phyloP scores from a whole-genome alignment of 2,113 vertebrate genomes.

The Apodemus speciosus region DNA sequence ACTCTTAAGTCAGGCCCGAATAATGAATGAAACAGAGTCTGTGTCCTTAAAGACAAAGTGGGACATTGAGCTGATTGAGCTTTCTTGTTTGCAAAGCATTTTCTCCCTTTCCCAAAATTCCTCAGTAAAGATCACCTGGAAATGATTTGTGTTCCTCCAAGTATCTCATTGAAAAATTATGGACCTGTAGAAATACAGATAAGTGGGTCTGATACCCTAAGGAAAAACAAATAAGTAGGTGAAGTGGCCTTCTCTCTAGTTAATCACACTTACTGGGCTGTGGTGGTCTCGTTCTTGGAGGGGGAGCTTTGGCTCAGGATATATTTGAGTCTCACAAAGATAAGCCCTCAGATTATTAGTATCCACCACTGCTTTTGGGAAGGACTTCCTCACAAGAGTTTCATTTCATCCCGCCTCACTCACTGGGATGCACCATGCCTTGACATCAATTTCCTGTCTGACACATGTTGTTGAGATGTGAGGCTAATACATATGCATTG shows the following conservation, averaged over 20 bases:
- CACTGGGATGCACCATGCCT: background rate
- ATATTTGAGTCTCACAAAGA: background rate
- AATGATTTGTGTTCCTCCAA: slow-evolving; percentile 61
- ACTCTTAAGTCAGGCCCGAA: slow-evolving; percentile 62
- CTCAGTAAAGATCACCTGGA: slow-evolving; percentile 18
- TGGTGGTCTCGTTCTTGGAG: background rate
- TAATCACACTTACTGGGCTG: background rate
- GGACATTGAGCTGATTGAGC: slow-evolving; percentile 65
- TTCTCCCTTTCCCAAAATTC: background rate
- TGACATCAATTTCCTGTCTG: slow-evolving; percentile 58
- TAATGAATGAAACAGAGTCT: slow-evolving; percentile 64
- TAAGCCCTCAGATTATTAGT: slow-evolving; percentile 18
- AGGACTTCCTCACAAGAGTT: background rate
- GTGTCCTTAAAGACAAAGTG: slow-evolving; percentile 62
- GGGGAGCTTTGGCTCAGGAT: background rate
- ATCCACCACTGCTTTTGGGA: background rate
- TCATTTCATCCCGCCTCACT: background rate
- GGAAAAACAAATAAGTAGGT: slow-evolving; percentile 13
- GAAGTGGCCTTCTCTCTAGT: slow-evolving; percentile 1
- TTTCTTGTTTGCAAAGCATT: slow-evolving; percentile 67
- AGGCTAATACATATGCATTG: background rate
- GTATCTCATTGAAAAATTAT: slow-evolving; percentile 67
- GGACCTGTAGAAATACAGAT: slow-evolving; percentile 5
- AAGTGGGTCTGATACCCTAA: slow-evolving; percentile 23
- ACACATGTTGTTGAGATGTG: slow-evolving; percentile 45